phyloP scores from a whole-genome alignment of 2,888 invertebrate genomes.

The Galeopsomyia nigrocyanea region DNA sequence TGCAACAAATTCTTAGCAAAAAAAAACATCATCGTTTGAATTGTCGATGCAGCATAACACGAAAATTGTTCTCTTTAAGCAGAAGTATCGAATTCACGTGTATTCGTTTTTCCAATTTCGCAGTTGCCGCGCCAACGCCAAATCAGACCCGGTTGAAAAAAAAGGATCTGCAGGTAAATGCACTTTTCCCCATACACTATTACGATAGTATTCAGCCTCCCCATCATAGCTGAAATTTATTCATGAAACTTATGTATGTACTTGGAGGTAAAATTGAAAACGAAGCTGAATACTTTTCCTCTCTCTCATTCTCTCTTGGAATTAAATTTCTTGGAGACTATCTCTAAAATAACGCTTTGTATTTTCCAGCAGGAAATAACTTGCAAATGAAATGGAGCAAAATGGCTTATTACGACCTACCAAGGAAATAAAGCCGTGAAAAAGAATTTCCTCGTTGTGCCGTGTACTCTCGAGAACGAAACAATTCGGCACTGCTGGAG shows the following conservation, averaged over 20 bases:
- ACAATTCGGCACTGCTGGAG: slow-evolving; percentile 16
- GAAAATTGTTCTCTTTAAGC: no score
- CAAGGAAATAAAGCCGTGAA: slow-evolving; percentile 28
- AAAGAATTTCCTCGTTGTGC: slow-evolving; percentile 24
- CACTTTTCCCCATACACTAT: not conserved
- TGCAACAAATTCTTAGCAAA: no score
- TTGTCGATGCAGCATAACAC: no score
- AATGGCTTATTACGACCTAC: slow-evolving; percentile 30
- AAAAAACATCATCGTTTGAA: no score
- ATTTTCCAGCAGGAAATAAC: slow-evolving; percentile 34
- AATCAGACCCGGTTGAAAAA: slow-evolving; percentile 17
- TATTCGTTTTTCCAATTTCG: not conserved
- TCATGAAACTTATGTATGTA: no score
- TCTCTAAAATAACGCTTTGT: not conserved
- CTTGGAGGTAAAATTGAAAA: no score
- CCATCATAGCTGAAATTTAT: no score
- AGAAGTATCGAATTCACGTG: no score
- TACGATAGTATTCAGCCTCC: no score
- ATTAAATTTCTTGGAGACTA: not conserved
- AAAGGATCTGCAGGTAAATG: slow-evolving; percentile 9
- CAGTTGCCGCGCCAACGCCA: slow-evolving; percentile 28
- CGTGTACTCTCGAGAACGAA: slow-evolving; percentile 17
- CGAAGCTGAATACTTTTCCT: no score
- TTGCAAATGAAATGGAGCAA: slow-evolving; percentile 15
- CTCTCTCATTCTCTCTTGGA: no score